These are phyloP conservation scores for Sycophaga agraensis DNA, from an alignment of 1,140 invertebrate species.

Conservation along the genomic window DNA sequence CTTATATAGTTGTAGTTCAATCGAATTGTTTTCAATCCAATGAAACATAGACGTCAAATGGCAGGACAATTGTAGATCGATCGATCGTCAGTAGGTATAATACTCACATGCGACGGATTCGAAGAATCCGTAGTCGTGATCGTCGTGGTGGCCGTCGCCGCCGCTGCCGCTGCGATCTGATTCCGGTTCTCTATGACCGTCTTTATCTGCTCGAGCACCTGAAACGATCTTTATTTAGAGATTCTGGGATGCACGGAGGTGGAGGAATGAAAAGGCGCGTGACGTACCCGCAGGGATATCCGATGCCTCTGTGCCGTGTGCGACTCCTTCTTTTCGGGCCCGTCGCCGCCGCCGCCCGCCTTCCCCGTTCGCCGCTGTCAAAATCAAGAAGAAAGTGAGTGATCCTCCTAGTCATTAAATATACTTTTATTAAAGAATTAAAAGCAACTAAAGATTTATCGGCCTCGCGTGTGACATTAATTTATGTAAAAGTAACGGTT, in stretches of 20 bases:
- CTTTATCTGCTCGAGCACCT: slow-evolving; percentile 57
- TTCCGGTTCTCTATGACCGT: slow-evolving; percentile 56
- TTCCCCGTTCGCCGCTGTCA: slow-evolving; percentile 49
- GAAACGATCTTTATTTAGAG: no score
- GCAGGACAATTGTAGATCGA: no score
- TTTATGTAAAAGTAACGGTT: no score
- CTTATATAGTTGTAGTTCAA: no score
- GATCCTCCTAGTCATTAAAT: no score
- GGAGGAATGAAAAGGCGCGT: neutral
- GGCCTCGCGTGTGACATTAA: no score
- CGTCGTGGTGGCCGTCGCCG: slow-evolving; percentile 30
- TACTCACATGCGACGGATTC: slow-evolving; percentile 20
- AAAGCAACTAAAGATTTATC: no score
- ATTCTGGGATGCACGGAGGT: neutral
- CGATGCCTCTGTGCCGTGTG: slow-evolving; percentile 45
- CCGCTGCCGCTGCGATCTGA: slow-evolving; percentile 44
- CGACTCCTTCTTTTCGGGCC: slow-evolving; percentile 46
- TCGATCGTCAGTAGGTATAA: neutral
- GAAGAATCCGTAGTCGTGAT: neutral
- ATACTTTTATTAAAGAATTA: no score
- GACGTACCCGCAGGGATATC: slow-evolving; percentile 50
- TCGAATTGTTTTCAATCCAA: no score
- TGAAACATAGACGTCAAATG: no score
- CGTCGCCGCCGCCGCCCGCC: slow-evolving; percentile 42
- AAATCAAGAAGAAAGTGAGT: no score